These are phyloP conservation scores for Nephrocerus scutellatus DNA, from an alignment of 2,888 invertebrate genomes.

Conservation along the genomic window DNA sequence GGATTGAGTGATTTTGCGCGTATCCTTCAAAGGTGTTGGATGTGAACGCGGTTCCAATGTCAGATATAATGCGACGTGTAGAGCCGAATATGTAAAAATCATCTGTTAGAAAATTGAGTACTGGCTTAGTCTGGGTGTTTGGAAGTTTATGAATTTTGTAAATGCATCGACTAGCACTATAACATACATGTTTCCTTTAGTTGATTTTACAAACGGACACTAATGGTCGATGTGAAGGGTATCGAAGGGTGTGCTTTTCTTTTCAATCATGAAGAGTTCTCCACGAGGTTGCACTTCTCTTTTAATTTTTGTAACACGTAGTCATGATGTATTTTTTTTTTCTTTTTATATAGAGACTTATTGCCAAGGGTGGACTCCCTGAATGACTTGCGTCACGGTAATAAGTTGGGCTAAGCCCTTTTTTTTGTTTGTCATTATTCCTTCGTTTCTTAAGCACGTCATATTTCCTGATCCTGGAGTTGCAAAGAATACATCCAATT, in stretches of 20 bases:
- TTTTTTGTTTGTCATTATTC: conserved; percentile 4
- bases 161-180: conserved; percentile 7
- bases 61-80: conserved; percentile 8
- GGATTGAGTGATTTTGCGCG: too few relatives aligned
- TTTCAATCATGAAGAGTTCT: conserved; percentile 10
- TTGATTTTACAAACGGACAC: conserved; percentile 10
- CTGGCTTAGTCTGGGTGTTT: conserved; percentile 9
- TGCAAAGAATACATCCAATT: conserved; percentile 12
- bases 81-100: conserved; percentile 4
- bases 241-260: conserved; percentile 8
- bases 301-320: conserved; percentile 3
- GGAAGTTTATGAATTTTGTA: conserved; percentile 5
- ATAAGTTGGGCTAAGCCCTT: too few relatives aligned
- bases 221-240: conserved; percentile 9
- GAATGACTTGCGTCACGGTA: too few relatives aligned
- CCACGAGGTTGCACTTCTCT: conserved; percentile 8
- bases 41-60: conserved; percentile 11
- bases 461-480: conserved; percentile 4
- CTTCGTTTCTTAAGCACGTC: background rate
- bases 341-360: too few relatives aligned
- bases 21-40: too few relatives aligned
- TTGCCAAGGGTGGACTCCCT: too few relatives aligned
- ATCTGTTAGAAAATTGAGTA: conserved; percentile 5
- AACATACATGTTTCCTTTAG: too few relatives aligned
- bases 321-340: conserved; percentile 2